Base-by-base conservation (phyloP, 1,140 invertebrate genomes). In the Drosophila orosa region DNA sequence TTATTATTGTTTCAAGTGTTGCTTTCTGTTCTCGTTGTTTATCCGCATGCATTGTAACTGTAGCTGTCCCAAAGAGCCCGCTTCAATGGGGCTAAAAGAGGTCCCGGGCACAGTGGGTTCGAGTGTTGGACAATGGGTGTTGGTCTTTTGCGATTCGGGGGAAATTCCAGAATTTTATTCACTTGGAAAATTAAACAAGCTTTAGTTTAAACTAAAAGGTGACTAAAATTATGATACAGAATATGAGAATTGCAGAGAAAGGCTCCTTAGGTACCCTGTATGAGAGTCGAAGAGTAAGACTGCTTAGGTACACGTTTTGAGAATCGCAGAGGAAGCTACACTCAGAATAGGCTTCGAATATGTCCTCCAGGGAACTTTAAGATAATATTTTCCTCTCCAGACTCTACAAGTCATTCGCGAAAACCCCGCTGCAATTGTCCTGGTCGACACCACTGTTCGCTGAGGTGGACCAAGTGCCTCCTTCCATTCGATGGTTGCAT, bases 1-100 rank as follows among this genome's bases (percentile, higher is more conserved):
- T 87, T 87, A 87, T 87, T 87, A 87, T 87, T 87, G 83, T 87
- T 87, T 87, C 79, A 89, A 87, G 83, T 87, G 83, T 87, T 83
- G 84, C 76, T 73, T 67, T 72, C 75, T 67, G 59, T 72, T 79
- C 50, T 50, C 57, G 63, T 86, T 86, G 75, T 83, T 86, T 86
- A 86, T 86, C 79, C 80, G 83, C 79, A 76, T 73, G 63, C 83
- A 86, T 86, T 86, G 79, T 83, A 82, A 72, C 80, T 75, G 80
- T 68, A 68, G 61, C 61, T 67, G 65, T 74, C 68, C 56, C 79
- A 74, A 73, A 73, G 73, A 39, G 63, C 15, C 22, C 40, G 62
- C 33, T 35, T 39, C 12, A 31, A 45, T 22, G 40, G 57, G 24
- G 17, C 57, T 12, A 22, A 61, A 48, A 67, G 35, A 37, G 59